Evolutionary conservation across 2,888 invertebrate genomes (phyloP), one percentile per base, ranked within the genome.

Genomic region (Anthophora plumipes): DNA sequence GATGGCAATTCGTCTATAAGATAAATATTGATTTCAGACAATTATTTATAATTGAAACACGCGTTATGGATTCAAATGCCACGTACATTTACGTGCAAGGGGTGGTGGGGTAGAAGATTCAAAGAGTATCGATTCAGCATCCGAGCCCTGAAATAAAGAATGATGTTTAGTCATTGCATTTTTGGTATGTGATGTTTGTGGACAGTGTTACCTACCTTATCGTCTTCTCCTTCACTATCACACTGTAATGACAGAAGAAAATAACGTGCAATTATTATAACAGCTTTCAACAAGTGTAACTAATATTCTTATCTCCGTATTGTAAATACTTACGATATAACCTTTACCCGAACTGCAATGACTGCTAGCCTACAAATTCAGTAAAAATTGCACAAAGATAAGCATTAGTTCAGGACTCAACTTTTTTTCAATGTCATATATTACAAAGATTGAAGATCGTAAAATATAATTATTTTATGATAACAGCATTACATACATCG

Each of bases 191-290:
- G 14, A 50, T 37, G 1, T 50, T 52, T 67, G 71, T 76, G 14
- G 60, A 11, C n/a, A 82, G 72, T 64, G 88, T 84, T 91, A 94
- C 96, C 95, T 95, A 97, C 97, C 97, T 97, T 97, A 95, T 97
- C 97, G 94, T 97, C 97, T 95, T 97, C 97, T 94, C 97, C 97
- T 95, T 97, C 97, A 95, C 97, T 97, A 97, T 97, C 97, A 97
- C 97, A 97, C 97, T 97, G 96, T 89, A 96, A 96, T 94, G 94
- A 94, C 94, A 94, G 94, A 94, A 94, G 12, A 55, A 43, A 64
- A 60, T 22, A 64, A 9, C 20, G 39, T 11, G 12, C 22, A 25
- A 20, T 25, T 50, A 64, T 67, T 81, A 69, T 7, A 17, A 72
- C 20, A 17, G n/a, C 8, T 8, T 25, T 4, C 7, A 11, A 11